phyloP scores from a whole-genome alignment of 2,888 invertebrate genomes.

The Electrophaes corylata region DNA sequence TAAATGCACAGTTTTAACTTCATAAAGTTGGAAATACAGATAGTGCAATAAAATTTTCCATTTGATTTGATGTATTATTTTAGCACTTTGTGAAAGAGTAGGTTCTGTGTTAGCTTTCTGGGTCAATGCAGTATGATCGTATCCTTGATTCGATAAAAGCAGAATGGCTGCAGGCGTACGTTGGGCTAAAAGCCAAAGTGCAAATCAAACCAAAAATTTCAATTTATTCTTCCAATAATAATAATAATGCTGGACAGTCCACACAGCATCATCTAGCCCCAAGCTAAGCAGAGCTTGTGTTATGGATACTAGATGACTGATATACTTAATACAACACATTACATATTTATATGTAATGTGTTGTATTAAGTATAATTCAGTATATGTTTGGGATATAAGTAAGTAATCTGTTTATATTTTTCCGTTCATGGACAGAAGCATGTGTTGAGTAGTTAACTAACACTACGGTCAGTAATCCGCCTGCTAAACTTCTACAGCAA shows the following conservation, averaged over 20 bases:
- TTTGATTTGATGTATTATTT: slow-evolving; percentile 45
- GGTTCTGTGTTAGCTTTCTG: slow-evolving; percentile 55
- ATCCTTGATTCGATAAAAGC: slow-evolving; percentile 53
- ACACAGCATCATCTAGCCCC: too few species aligned
- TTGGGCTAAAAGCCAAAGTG: slow-evolving; percentile 62
- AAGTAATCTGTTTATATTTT: neutral
- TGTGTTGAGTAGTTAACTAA: too few species aligned
- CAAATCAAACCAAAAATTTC: slow-evolving; percentile 48
- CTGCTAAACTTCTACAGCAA: too few species aligned
- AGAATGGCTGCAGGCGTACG: slow-evolving; percentile 52
- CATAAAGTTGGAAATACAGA: slow-evolving; percentile 48
- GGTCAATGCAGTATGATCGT: slow-evolving; percentile 59
- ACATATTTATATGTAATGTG: too few species aligned
- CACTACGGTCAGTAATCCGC: too few species aligned
- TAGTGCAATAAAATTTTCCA: slow-evolving; percentile 50
- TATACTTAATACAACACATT: too few species aligned
- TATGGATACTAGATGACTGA: too few species aligned
- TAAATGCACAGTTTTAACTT: slow-evolving; percentile 32
- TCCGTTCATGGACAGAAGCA: neutral
- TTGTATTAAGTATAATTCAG: too few species aligned
- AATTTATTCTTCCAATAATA: slow-evolving; percentile 32
- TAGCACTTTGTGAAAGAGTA: slow-evolving; percentile 43
- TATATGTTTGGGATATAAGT: neutral
- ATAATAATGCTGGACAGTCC: too few species aligned
- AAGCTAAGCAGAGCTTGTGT: too few species aligned